A percentile compares a stretch with the other conserved stretches of the same genome.
phyloP scores from a whole-genome alignment of 2,113 vertebrate species.

The Aphyosemion australe region DNA sequence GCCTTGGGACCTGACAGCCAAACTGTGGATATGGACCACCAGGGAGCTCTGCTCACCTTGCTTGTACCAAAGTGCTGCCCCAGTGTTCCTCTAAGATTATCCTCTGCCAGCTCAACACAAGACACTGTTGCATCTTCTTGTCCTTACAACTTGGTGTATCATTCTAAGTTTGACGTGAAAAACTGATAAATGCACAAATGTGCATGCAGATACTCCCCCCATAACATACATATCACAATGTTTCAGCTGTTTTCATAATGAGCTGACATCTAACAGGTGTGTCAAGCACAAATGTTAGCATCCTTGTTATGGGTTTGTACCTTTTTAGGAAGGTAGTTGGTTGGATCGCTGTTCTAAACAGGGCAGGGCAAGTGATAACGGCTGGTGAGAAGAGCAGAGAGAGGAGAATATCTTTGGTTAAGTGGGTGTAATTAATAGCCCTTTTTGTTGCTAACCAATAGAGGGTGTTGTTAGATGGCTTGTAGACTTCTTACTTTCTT shows the following conservation, averaged over 20 bases:
- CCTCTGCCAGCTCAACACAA: slow-evolving; percentile 62
- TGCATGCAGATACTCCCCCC: slow-evolving; percentile 25
- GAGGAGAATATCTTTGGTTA: slow-evolving; percentile 57
- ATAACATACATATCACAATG: slow-evolving; percentile 27
- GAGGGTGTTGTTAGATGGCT: slow-evolving; percentile 66
- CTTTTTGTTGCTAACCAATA: slow-evolving; percentile 69
- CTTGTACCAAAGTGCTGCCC: slow-evolving; percentile 82
- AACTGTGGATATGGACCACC: slow-evolving; percentile 65
- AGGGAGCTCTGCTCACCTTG: slow-evolving; percentile 71
- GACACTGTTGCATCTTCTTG: slow-evolving; percentile 46
- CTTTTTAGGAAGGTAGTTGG: slow-evolving; percentile 42
- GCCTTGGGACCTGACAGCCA: slow-evolving; percentile 61
- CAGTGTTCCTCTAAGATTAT: slow-evolving; percentile 61
- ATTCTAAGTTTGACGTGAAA: slow-evolving; percentile 52
- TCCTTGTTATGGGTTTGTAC: slow-evolving; percentile 57
- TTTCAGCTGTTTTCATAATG: slow-evolving; percentile 46
- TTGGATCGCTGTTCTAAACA: slow-evolving; percentile 47
- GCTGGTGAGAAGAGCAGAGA: slow-evolving; percentile 49
- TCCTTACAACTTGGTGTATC: slow-evolving; percentile 45
- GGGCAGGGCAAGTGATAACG: slow-evolving; percentile 46
- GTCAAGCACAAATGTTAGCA: slow-evolving; percentile 74
- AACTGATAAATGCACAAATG: slow-evolving; percentile 33
- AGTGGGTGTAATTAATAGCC: slow-evolving; percentile 68
- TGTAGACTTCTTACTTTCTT: slow-evolving; percentile 67
- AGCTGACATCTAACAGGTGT: slow-evolving; percentile 47